phyloP scores from a whole-genome alignment of 2,113 vertebrate genomes.

The Thoracochromis brauschi region DNA sequence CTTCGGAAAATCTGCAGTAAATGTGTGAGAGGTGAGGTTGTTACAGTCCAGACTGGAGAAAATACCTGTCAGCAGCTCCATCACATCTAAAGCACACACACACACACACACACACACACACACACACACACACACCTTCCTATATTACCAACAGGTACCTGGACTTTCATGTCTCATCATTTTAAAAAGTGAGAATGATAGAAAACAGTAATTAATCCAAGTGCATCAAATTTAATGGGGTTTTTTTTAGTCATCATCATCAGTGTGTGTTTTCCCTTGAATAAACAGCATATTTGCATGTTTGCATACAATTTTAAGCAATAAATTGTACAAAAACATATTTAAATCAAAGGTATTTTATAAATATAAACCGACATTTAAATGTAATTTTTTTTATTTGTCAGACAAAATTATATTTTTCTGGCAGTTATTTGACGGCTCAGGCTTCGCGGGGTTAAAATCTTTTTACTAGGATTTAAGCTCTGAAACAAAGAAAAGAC shows the following conservation, averaged over 20 bases:
- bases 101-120: neutral
- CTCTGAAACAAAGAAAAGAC: neutral
- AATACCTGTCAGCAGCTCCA: neutral
- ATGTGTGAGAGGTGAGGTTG: neutral
- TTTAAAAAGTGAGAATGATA: neutral
- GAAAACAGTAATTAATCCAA: neutral
- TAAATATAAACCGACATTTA: neutral
- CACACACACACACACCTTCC: neutral
- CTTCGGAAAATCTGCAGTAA: neutral
- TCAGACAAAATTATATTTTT: neutral
- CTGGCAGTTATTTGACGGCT: neutral
- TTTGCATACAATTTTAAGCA: neutral
- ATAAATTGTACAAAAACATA: neutral
- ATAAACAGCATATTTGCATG: neutral
- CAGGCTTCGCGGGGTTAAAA: neutral
- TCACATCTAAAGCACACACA: neutral
- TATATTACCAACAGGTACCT: neutral
- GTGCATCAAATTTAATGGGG: rapidly evolving
- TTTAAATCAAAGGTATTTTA: neutral
- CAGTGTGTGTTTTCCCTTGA: neutral
- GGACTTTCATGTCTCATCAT: neutral
- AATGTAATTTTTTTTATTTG: neutral
- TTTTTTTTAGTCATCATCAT: neutral
- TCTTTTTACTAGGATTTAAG: neutral
- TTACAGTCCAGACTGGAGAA: neutral